A percentile compares a stretch with the other conserved stretches of the same genome.
Conservation (phyloP, 2,888 invertebrate species). For the Allacma fusca region DNA sequence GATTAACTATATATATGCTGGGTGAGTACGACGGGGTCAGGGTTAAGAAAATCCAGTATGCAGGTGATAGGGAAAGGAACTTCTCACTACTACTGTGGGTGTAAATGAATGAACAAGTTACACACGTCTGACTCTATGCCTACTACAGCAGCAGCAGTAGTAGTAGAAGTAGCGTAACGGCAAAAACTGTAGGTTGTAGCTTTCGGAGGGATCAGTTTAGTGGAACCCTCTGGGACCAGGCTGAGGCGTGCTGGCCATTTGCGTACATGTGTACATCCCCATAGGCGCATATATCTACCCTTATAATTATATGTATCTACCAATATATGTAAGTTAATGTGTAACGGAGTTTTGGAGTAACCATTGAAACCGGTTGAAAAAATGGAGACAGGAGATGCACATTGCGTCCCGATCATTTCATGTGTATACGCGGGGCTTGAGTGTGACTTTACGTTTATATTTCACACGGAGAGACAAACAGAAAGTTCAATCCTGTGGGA, state of each 20-base stretch:
- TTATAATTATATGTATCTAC: too few species aligned
- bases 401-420: not conserved
- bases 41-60: not conserved
- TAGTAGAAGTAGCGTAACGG: too few species aligned
- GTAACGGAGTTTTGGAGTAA: too few species aligned
- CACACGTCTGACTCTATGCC: not conserved
- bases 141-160: too few species aligned
- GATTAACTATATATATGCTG: too few species aligned
- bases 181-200: not conserved
- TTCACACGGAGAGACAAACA: constrained; percentile 34
- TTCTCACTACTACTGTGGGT: not conserved
- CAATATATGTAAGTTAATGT: too few species aligned
- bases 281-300: too few species aligned
- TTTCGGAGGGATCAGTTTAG: constrained; percentile 8
- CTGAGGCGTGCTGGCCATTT: not conserved
- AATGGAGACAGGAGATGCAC: not conserved
- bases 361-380: too few species aligned
- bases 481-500: constrained; percentile 40
- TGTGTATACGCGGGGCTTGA: not conserved
- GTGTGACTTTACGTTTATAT: constrained; percentile 37
- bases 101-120: constrained; percentile 3
- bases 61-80: constrained; percentile 1
- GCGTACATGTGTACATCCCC: not conserved
- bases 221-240: constrained; percentile 3
- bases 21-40: not conserved